These are phyloP conservation scores for Platycheirus albimanus DNA, from an alignment of 2,888 invertebrate species.

Conservation along the genomic window DNA sequence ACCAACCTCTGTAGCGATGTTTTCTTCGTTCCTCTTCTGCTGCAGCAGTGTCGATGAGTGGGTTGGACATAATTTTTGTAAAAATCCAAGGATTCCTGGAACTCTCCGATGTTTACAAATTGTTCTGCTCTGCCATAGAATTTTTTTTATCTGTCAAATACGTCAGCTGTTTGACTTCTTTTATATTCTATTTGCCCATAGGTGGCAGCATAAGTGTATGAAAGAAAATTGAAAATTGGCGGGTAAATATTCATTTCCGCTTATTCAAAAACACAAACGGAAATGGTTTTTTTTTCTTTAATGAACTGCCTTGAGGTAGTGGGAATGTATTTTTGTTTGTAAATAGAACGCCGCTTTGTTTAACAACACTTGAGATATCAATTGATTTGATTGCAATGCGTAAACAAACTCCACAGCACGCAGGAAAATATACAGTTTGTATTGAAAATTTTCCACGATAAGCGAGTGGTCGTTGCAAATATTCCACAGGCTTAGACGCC, in stretches of 20 bases:
- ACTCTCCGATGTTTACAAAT: slow-evolving; percentile 24
- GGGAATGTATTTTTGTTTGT: too few species aligned
- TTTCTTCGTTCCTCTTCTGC: slow-evolving; percentile 49
- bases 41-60: slow-evolving; percentile 33
- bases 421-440: not conserved
- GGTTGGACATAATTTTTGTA: slow-evolving; percentile 47
- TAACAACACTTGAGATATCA: slow-evolving; percentile 6
- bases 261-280: too few species aligned
- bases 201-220: not conserved
- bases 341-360: too few species aligned
- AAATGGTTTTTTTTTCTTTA: too few species aligned
- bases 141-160: slow-evolving; percentile 17
- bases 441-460: slow-evolving; percentile 53
- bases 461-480: slow-evolving; percentile 11
- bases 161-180: not conserved
- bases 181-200: not conserved
- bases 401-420: slow-evolving; percentile 10
- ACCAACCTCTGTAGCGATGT: slow-evolving; percentile 55
- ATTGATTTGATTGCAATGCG: not conserved
- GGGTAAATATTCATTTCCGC: too few species aligned
- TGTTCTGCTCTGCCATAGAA: not conserved
- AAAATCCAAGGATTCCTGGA: not conserved
- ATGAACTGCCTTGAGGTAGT: too few species aligned
- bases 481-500: not conserved
- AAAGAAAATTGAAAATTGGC: too few species aligned